Base-by-base conservation (phyloP, 2,113 vertebrate genomes). In the Anhinga anhinga region DNA sequence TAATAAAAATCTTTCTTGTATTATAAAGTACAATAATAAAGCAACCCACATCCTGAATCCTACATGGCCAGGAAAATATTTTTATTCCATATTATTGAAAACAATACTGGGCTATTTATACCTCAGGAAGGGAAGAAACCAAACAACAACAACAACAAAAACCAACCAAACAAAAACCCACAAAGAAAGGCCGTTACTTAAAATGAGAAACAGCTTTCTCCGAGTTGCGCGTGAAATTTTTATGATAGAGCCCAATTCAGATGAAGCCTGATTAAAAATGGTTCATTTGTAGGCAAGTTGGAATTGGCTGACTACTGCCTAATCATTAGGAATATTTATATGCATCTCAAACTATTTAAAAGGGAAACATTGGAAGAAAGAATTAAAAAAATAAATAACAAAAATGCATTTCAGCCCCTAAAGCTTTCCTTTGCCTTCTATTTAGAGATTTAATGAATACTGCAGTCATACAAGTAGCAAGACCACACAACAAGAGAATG, bases 271-370 rank as follows among this genome's bases (percentile, higher is more conserved):
- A 81, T 71, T 93, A 81, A 94, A 96, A 96, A 94, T 55, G 53
- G 38, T 93, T 94, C 76, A 94, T 92, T 95, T 95, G 69, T 52
- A 74, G 92, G 45, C 85, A 80, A 90, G 90, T 21, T 92, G 72
- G 86, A 94, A 59, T 95, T 96, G 95, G 94, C 95, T 92, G 72
- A 50, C 76, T 93, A 36, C 72, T 86, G 85, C 32, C 79, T 93
- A 90, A 71, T 95, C 56, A 96, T 93, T 91, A 90, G 76, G 34
- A 94, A 96, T 90, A 96, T 90, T 97, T 97, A 90, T 92, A 92
- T 74, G 61, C 82, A 83, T 94, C 40, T 78, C 63, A 73, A 86
- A 92, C 59, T 93, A 66, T 91, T 96, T 92, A 78, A 62, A 93
- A 93, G 52, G 30, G 32, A 90, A 92, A 83, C 15, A 77, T 0